Evolutionary conservation across 2,113 vertebrate genomes (phyloP).

Genomic region (Gymnogyps californianus): DNA sequence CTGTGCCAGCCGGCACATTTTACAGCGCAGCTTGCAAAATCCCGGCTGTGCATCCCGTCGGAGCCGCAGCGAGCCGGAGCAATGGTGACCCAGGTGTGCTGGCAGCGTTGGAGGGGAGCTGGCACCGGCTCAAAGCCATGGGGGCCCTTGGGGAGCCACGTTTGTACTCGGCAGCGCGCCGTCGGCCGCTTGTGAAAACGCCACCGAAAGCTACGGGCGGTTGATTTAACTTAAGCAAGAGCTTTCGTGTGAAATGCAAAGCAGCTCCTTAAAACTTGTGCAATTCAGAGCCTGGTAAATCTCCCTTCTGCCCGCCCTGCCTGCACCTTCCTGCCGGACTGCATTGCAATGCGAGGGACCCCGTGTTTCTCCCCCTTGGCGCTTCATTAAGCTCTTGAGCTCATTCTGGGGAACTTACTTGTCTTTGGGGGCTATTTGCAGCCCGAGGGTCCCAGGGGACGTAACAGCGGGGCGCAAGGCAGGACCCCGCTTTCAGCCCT

Average conservation of each 20-base stretch:
- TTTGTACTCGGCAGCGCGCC: neutral
- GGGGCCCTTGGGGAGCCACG: neutral
- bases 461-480: accelerated
- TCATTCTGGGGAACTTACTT: neutral
- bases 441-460: neutral
- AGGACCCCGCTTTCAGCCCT: neutral
- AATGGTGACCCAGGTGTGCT: neutral
- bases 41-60: neutral
- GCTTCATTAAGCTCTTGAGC: neutral
- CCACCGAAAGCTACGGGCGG: neutral
- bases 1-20: neutral
- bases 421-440: neutral
- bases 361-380: accelerated
- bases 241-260: neutral
- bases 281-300: neutral
- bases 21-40: neutral
- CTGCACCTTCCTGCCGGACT: neutral
- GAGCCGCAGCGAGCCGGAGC: neutral
- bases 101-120: neutral
- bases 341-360: neutral
- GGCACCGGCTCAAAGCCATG: neutral
- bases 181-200: neutral
- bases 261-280: neutral
- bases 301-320: neutral
- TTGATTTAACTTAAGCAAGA: neutral